A percentile compares a stretch with the other conserved stretches of the same genome.
phyloP scores from a whole-genome alignment of 2,797 vertebrate species.

The Otolemur crassicaudatus region DNA sequence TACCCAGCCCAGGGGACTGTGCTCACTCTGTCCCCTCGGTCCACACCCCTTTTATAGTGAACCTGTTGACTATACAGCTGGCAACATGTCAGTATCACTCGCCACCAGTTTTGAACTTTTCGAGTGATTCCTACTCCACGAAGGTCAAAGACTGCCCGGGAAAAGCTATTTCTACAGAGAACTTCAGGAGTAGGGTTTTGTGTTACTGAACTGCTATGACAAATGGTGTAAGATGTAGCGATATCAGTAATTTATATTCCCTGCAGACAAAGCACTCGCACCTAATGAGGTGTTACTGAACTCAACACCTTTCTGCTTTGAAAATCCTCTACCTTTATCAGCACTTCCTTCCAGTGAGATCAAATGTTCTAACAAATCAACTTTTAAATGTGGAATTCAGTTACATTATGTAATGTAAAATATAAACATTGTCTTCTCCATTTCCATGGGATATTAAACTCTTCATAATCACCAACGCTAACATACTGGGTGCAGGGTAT shows the following conservation, averaged over 20 bases:
- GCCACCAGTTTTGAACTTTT: constrained; percentile 21
- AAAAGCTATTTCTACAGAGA: not conserved
- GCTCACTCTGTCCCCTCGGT: not conserved
- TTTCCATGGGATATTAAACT: not conserved
- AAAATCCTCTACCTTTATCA: constrained; percentile 34
- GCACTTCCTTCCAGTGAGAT: constrained; percentile 45
- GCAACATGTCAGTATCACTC: not conserved
- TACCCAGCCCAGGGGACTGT: not conserved
- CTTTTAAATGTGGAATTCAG: constrained; percentile 32
- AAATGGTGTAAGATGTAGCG: constrained; percentile 28
- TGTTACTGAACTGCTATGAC: not conserved
- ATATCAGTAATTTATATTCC: constrained; percentile 57
- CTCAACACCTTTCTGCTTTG: constrained; percentile 46
- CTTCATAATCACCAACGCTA: not conserved
- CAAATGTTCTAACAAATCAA: constrained; percentile 26
- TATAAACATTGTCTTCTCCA: not conserved
- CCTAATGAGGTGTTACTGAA: constrained; percentile 64
- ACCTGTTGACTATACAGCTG: not conserved
- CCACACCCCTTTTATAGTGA: not conserved
- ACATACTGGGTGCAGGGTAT: not conserved
- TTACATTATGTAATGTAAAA: not conserved
- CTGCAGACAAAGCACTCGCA: constrained; percentile 45
- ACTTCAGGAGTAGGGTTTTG: not conserved
- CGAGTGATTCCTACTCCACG: not conserved
- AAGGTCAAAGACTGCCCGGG: not conserved